A percentile compares a stretch with the other conserved stretches of the same genome.
phyloP scores from a whole-genome alignment of 30 jellyfish, hydroid and myxozoan genomes.

The Mastigias papua region DNA sequence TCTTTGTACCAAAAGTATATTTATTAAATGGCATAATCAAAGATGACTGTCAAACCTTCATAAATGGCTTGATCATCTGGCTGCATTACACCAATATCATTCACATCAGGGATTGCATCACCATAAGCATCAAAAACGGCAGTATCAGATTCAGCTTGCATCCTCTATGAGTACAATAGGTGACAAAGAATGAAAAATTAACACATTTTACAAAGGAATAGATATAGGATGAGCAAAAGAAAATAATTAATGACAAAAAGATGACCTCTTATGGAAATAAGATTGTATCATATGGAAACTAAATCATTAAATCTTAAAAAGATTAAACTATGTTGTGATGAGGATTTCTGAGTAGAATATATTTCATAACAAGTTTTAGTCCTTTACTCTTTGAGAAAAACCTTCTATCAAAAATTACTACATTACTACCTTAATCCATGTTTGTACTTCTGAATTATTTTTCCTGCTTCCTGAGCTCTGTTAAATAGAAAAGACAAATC shows the following conservation, averaged over 20 bases:
- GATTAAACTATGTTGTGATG: too few relatives aligned
- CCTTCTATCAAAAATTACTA: background rate
- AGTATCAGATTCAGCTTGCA: conserved; percentile 80
- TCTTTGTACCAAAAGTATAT: too few relatives aligned
- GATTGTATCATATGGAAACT: too few relatives aligned
- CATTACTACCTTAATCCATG: conserved; percentile 72
- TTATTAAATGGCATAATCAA: too few relatives aligned
- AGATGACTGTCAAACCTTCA: conserved; percentile 27
- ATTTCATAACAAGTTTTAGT: too few relatives aligned
- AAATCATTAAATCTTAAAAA: too few relatives aligned
- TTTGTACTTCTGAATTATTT: conserved; percentile 51
- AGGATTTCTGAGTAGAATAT: too few relatives aligned
- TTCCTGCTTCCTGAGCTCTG: conserved; percentile 11
- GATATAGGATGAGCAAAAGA: too few relatives aligned
- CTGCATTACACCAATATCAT: conserved; percentile 31
- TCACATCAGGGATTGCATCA: conserved; percentile 52
- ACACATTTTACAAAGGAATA: too few relatives aligned
- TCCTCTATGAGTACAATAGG: conserved; percentile 67
- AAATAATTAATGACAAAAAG: too few relatives aligned
- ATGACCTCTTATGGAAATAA: too few relatives aligned
- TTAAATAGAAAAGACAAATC: background rate
- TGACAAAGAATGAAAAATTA: too few relatives aligned
- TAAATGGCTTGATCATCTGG: conserved; percentile 66
- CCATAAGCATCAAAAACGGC: conserved; percentile 87
- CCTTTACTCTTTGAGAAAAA: background rate